Evolutionary conservation across 2,888 invertebrate genomes (phyloP), one percentile per base, ranked within the genome.

Genomic region (Agrochola lota): DNA sequence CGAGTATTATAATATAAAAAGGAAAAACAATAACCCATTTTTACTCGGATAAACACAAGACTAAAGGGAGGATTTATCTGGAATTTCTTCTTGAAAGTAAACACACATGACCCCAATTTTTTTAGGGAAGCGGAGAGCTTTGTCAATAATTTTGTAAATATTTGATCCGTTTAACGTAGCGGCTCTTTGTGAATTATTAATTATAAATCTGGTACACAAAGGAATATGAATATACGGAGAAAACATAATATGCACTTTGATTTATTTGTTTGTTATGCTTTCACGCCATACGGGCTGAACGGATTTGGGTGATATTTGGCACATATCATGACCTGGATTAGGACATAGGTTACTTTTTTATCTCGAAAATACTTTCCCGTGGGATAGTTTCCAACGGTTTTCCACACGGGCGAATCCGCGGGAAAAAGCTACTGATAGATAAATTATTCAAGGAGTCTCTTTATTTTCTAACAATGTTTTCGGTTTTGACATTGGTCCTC

Each of bases 11-110:
- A 82, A 82, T 79, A 35, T 55, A 35, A 66, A 30, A 64, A 79
- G 59, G 57, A 71, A 75, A 82, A 88, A 86, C 75, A 84, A 82
- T 82, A 84, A 59, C 67, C 66, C 1, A 43, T 80, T 84, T 79
- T 78, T 70, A 80, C 64, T 80, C 23, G 35, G 35, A 35, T 75
- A 67, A 81, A 40, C 71, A 78, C 23, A 23, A n/a, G 20, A 49
- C 20, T 57, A 23, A 63, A 62, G 23, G 72, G 43, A 30, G 9
- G 57, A 43, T 55, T 55, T 35, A 12, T 17, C 7, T n/a, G 63
- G 66, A 74, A 71, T 85, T 60, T 57, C 59, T 52, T 49, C 15
- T 60, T 5, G 26, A 67, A 78, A 60, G 60, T 77, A 73, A 66
- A 62, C 26, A 60, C 1, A 75, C 40, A 63, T 52, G 35, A 12